Conservation (phyloP, 2,113 vertebrate species). For the Lota lota region DNA sequence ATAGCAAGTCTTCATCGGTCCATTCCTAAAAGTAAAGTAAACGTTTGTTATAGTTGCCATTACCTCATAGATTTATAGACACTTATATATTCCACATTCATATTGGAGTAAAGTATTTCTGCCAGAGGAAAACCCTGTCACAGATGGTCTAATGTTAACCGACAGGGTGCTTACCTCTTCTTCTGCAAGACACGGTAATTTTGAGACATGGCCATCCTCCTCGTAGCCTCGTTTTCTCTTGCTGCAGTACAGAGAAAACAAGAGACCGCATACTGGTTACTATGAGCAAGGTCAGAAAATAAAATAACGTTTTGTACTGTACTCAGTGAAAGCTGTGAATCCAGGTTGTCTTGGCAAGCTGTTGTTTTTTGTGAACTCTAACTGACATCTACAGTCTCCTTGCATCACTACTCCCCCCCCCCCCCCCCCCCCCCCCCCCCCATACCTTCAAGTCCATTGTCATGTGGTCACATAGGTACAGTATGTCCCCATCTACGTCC, state of each 20-base stretch:
- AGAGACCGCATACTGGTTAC: background rate
- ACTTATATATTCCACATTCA: background rate
- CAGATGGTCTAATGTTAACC: background rate
- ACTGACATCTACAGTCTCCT: background rate
- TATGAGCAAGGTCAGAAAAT: background rate
- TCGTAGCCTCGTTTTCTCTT: slow-evolving; percentile 92
- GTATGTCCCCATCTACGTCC: slow-evolving; percentile 11
- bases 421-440: no score
- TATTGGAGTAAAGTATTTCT: no score
- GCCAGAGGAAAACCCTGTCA: no score
- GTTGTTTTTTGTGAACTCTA: slow-evolving; percentile 7
- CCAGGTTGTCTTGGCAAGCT: slow-evolving; percentile 11
- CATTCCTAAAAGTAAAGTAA: slow-evolving; percentile 79
- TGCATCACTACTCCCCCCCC: background rate
- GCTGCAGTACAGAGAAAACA: slow-evolving; percentile 63
- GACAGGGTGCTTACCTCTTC: slow-evolving; percentile 71
- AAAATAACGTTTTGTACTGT: background rate
- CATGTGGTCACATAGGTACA: slow-evolving; percentile 7
- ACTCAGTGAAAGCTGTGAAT: background rate
- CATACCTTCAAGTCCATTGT: slow-evolving; percentile 14
- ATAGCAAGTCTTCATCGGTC: slow-evolving; percentile 85
- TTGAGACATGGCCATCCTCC: slow-evolving; percentile 83
- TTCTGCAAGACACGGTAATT: slow-evolving; percentile 80
- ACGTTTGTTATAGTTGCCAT: no score
- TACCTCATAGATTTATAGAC: background rate